phyloP scores from a whole-genome alignment of 2,113 vertebrate genomes.

The Ophthalmolycus amberensis region DNA sequence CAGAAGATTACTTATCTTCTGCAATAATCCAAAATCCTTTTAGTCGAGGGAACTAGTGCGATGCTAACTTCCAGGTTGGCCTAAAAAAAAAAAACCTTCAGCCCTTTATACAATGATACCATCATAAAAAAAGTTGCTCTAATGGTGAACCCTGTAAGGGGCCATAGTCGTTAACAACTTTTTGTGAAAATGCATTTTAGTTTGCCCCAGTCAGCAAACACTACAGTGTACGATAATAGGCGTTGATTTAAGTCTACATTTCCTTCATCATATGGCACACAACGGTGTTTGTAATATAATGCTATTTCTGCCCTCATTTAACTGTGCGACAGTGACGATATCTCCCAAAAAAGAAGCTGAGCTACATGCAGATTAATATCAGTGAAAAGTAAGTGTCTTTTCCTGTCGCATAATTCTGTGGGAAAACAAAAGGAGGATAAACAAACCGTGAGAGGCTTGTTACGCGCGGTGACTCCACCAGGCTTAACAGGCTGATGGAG shows the following conservation, averaged over 20 bases:
- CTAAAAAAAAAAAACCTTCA: too few species aligned
- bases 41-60: too few species aligned
- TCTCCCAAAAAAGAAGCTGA: neutral
- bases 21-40: too few species aligned
- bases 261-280: neutral
- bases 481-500: neutral
- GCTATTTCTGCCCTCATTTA: neutral
- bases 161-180: neutral
- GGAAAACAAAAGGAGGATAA: conserved; percentile 18
- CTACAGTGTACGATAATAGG: neutral
- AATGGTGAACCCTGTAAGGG: too few species aligned
- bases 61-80: too few species aligned
- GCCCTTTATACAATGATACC: too few species aligned
- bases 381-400: conserved; percentile 15
- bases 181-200: neutral
- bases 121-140: too few species aligned
- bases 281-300: neutral
- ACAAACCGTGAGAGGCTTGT: neutral
- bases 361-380: neutral
- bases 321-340: too few species aligned
- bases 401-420: conserved; percentile 9
- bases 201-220: neutral
- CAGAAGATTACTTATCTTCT: too few species aligned
- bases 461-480: too few species aligned
- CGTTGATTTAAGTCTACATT: neutral